Evolutionary conservation across 2,113 vertebrate species (phyloP).

Genomic region (Hypanus sabinus): DNA sequence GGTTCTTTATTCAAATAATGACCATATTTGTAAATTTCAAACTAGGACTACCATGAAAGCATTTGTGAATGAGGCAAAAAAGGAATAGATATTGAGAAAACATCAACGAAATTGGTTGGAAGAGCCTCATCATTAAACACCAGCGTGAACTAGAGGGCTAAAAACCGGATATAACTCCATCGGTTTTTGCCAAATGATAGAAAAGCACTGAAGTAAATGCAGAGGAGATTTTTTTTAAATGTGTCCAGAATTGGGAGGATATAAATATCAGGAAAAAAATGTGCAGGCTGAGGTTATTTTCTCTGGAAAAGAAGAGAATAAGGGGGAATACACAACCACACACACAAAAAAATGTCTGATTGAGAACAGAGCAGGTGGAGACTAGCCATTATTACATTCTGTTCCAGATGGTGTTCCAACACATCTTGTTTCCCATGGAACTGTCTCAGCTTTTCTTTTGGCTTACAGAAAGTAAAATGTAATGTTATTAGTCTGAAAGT

Average conservation of each 20-base stretch:
- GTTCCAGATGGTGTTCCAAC: constrained; percentile 32
- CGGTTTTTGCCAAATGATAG: not conserved
- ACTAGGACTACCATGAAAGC: too few species aligned
- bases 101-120: too few species aligned
- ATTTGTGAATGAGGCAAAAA: too few species aligned
- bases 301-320: constrained; percentile 1
- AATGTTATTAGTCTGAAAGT: constrained; percentile 21
- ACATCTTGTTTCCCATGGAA: constrained; percentile 31
- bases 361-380: constrained; percentile 31
- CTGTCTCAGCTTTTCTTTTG: constrained; percentile 12
- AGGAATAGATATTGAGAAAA: too few species aligned
- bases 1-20: too few species aligned
- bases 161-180: not conserved
- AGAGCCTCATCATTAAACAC: not conserved
- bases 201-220: constrained; percentile 3
- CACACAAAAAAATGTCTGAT: not conserved
- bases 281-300: not conserved
- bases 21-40: too few species aligned
- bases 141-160: not conserved
- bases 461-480: constrained; percentile 11
- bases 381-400: constrained; percentile 14
- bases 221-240: not conserved
- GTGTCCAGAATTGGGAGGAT: not conserved
- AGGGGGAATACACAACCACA: constrained; percentile 12
- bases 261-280: not conserved